Conservation (phyloP, 1,140 invertebrate genomes). For the Dreissena rostriformis region DNA sequence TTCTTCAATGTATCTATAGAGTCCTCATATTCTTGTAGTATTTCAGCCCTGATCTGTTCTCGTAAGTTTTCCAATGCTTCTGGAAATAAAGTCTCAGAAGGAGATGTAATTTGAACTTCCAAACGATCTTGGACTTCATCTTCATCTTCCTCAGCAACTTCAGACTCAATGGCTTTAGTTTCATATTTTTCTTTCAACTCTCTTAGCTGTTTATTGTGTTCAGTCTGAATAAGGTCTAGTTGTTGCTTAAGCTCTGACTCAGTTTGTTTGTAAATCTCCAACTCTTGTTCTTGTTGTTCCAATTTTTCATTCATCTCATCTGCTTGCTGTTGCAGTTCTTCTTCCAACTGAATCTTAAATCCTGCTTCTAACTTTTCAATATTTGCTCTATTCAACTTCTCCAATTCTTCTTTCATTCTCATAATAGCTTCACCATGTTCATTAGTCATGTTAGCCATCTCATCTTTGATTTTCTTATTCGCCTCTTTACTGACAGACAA, state of each 20-base stretch:
- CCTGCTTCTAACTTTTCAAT: constrained; percentile 54
- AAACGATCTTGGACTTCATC: constrained; percentile 26
- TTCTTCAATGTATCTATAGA: constrained; percentile 42
- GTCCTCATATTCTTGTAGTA: constrained; percentile 48
- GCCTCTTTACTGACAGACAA: constrained; percentile 44
- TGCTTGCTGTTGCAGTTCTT: constrained; percentile 48
- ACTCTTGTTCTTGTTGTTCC: constrained; percentile 47
- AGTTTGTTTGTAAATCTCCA: constrained; percentile 37
- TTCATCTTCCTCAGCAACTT: constrained; percentile 1
- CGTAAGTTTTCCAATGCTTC: constrained; percentile 25
- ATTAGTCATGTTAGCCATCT: constrained; percentile 47
- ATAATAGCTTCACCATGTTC: constrained; percentile 47
- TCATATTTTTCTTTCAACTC: constrained; percentile 49
- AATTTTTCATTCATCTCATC: constrained; percentile 64
- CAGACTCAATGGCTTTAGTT: background rate
- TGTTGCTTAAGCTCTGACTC: constrained; percentile 43
- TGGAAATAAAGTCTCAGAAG: constrained; percentile 11
- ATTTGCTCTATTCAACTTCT: constrained; percentile 48
- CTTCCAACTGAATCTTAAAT: constrained; percentile 60
- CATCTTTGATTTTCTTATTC: constrained; percentile 55
- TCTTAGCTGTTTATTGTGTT: constrained; percentile 48
- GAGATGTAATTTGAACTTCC: constrained; percentile 16
- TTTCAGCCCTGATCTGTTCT: constrained; percentile 36
- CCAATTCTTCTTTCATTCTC: constrained; percentile 58
- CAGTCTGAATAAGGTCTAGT: constrained; percentile 30